Evolutionary conservation across 2,113 vertebrate species (phyloP).

Genomic region (Rhynchomys soricoides): DNA sequence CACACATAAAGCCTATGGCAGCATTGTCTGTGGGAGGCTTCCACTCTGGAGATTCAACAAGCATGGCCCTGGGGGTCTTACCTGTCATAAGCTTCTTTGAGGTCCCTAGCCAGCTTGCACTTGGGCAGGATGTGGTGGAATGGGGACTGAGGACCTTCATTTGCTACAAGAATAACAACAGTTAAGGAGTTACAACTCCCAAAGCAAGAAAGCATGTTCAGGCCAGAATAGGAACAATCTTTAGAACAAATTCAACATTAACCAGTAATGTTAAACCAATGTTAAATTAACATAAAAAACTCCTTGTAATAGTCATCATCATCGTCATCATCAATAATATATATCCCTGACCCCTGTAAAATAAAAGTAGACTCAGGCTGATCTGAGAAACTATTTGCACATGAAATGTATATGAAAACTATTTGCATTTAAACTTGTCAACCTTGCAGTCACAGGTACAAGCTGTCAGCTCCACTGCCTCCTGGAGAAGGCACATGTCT

Average conservation of each 20-base stretch:
- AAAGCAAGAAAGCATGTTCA: neutral
- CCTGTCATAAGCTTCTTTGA: conserved; percentile 98
- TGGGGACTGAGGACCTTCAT: conserved; percentile 93
- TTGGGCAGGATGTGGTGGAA: conserved; percentile 98
- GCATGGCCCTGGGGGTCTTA: conserved; percentile 68
- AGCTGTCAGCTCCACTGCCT: too few species aligned
- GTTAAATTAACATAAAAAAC: neutral
- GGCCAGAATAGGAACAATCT: neutral
- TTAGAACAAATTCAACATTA: neutral
- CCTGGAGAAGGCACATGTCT: neutral
- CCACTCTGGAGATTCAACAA: neutral
- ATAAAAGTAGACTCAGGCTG: neutral
- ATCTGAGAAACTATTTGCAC: neutral
- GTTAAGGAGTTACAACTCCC: conserved; percentile 52
- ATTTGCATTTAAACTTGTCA: neutral
- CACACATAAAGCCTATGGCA: neutral
- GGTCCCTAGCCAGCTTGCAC: conserved; percentile 97
- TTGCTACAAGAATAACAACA: conserved; percentile 83
- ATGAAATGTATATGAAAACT: neutral
- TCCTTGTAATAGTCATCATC: neutral
- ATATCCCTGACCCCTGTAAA: neutral
- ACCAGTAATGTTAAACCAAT: neutral
- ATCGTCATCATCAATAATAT: neutral
- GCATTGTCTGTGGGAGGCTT: neutral
- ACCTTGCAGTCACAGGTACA: neutral